Evolutionary conservation across 2,888 invertebrate species (phyloP).

Genomic region (Craniophora ligustri): DNA sequence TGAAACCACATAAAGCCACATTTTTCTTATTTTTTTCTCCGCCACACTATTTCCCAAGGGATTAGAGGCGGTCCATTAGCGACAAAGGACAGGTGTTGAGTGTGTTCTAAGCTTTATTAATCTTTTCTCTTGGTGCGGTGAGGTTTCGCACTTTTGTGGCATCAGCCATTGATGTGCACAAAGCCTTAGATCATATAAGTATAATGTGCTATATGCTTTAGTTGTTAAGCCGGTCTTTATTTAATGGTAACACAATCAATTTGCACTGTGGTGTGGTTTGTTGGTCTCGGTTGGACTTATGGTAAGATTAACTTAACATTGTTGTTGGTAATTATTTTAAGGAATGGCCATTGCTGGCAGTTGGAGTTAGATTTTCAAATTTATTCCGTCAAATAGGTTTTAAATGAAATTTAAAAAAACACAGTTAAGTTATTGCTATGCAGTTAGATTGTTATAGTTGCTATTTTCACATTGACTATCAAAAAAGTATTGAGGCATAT

Average conservation of each 20-base stretch:
- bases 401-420: too few relatives aligned
- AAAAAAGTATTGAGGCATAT: too few relatives aligned
- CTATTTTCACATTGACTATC: too few relatives aligned
- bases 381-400: too few relatives aligned
- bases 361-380: too few relatives aligned
- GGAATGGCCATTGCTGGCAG: too few relatives aligned
- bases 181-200: conserved; percentile 63
- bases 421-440: too few relatives aligned
- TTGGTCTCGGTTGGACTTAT: background rate
- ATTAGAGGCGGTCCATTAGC: conserved; percentile 83
- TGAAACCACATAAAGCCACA: conserved; percentile 47
- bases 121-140: conserved; percentile 79
- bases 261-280: conserved; percentile 40
- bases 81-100: conserved; percentile 87
- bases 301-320: background rate
- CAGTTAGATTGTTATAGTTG: too few relatives aligned
- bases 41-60: conserved; percentile 59
- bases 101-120: conserved; percentile 87
- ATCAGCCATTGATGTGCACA: conserved; percentile 75
- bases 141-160: conserved; percentile 83
- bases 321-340: too few relatives aligned
- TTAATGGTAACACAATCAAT: conserved; percentile 40
- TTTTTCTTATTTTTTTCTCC: conserved; percentile 61
- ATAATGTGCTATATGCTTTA: conserved; percentile 33
- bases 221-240: conserved; percentile 39